Conservation (phyloP, 2,888 invertebrate genomes). For the Steromphala cineraria region DNA sequence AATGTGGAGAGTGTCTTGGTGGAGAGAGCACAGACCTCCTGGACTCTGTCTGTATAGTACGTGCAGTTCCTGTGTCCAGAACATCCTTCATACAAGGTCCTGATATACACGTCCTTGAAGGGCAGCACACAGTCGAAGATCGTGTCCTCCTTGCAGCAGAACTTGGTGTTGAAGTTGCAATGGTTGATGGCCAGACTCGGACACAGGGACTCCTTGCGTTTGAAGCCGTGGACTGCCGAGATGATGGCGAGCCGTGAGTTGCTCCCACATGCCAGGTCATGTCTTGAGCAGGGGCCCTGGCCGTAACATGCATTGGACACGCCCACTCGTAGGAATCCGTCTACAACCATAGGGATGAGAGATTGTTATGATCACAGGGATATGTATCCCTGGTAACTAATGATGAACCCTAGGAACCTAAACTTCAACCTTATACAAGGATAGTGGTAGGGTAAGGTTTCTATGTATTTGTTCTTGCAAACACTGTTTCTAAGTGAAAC, state of each 20-base stretch:
- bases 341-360: too few species aligned
- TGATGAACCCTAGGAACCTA: too few species aligned
- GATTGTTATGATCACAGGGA: too few species aligned
- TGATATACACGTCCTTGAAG: not conserved
- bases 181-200: not conserved
- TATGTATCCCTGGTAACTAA: too few species aligned
- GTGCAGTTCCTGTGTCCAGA: not conserved
- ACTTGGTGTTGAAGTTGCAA: slow-evolving; percentile 7
- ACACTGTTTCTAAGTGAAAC: too few species aligned
- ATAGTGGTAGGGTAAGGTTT: too few species aligned
- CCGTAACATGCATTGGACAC: slow-evolving; percentile 1
- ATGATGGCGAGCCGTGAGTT: not conserved
- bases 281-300: slow-evolving; percentile 4
- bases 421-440: too few species aligned
- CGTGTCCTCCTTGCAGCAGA: slow-evolving; percentile 6
- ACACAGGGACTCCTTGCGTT: not conserved
- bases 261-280: not conserved
- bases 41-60: not conserved
- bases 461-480: too few species aligned
- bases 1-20: not conserved
- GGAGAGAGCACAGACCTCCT: not conserved
- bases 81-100: not conserved
- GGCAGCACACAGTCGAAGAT: not conserved
- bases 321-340: not conserved
- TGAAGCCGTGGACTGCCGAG: not conserved